phyloP scores from a whole-genome alignment of 2,797 vertebrate genomes.

The Sciurus carolinensis region DNA sequence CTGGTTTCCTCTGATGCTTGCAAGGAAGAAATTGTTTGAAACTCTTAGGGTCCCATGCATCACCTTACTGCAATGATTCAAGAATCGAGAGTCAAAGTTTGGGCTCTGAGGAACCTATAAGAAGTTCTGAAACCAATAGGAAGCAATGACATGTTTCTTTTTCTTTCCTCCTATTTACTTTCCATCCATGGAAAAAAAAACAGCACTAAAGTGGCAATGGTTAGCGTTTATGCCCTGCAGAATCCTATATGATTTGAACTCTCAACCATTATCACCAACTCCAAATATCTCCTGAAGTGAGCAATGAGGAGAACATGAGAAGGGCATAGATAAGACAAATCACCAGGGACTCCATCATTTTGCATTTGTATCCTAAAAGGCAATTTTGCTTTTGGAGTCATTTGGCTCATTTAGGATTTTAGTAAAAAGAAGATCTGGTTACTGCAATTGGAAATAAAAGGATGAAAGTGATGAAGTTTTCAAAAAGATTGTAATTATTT shows the following conservation, averaged over 20 bases:
- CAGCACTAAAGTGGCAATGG: background rate
- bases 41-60: background rate
- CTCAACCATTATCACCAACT: background rate
- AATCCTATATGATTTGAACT: background rate
- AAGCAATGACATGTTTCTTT: background rate
- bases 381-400: background rate
- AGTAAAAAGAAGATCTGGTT: background rate
- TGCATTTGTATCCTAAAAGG: background rate
- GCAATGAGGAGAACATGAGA: background rate
- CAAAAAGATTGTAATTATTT: background rate
- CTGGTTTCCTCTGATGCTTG: conserved; percentile 71
- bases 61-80: background rate
- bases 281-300: background rate
- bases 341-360: background rate
- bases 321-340: background rate
- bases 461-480: background rate
- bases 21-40: conserved; percentile 50
- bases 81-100: background rate
- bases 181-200: background rate
- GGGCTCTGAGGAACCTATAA: background rate
- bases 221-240: background rate
- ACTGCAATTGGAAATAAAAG: conserved; percentile 13
- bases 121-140: background rate
- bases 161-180: background rate
- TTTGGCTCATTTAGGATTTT: conserved; percentile 5